Conservation (phyloP, 30 jellyfish, hydroid and myxozoan genomes). For the Pseudorhiza aurosa region DNA sequence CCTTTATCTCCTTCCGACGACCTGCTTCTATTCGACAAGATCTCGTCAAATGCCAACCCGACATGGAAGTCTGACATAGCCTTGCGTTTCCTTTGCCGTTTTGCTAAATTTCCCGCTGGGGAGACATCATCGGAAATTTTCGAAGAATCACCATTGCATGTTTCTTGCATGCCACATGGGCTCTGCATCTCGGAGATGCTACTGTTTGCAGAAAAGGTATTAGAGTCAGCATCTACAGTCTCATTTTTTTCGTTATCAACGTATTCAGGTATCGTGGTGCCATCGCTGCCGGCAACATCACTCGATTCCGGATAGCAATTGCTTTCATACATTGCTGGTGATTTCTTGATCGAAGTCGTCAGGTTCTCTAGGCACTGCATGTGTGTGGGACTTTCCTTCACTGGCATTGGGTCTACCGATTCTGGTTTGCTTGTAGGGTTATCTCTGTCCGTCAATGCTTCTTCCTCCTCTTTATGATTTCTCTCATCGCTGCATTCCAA, state of each 20-base stretch:
- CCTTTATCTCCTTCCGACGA: conserved; percentile 39
- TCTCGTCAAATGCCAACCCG: conserved; percentile 67
- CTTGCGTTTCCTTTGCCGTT: conserved; percentile 84
- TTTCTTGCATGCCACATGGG: background rate
- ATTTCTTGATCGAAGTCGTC: background rate
- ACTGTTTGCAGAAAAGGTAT: conserved; percentile 5
- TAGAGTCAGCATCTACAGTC: background rate
- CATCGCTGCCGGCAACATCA: background rate
- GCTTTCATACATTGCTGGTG: background rate
- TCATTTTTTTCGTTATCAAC: background rate
- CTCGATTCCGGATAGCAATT: background rate
- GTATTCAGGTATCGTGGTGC: background rate
- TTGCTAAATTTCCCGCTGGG: conserved; percentile 6
- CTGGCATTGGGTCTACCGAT: too few species aligned
- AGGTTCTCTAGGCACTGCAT: background rate
- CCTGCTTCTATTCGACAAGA: conserved; percentile 36
- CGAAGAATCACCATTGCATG: conserved; percentile 49
- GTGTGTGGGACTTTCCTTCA: background rate
- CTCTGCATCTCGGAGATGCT: conserved; percentile 7
- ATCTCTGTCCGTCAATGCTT: too few species aligned
- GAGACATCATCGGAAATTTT: conserved; percentile 20
- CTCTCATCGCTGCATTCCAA: too few species aligned
- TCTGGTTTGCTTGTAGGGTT: too few species aligned
- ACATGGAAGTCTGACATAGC: conserved; percentile 76
- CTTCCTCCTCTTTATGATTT: too few species aligned